Conservation (phyloP, 2,888 invertebrate genomes). For the Agonopterix subpropinquella region DNA sequence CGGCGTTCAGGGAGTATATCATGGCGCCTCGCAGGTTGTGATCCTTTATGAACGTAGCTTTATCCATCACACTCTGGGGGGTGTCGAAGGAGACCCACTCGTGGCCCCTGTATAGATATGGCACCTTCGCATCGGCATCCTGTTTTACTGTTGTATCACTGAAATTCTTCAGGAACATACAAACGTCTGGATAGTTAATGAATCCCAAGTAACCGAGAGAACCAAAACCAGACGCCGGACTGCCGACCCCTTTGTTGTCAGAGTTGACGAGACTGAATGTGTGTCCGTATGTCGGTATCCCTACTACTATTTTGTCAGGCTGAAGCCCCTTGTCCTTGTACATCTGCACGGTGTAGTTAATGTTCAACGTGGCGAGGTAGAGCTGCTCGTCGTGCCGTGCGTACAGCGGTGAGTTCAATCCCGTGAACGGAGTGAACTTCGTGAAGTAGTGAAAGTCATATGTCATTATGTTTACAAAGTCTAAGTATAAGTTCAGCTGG, state of each 20-base stretch:
- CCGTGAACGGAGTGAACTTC: constrained; percentile 86
- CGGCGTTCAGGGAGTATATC: constrained; percentile 88
- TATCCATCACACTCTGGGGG: constrained; percentile 80
- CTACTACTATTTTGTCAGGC: constrained; percentile 85
- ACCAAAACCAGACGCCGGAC: constrained; percentile 83
- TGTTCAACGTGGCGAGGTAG: constrained; percentile 83
- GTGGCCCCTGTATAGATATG: constrained; percentile 80
- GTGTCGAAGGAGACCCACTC: constrained; percentile 93
- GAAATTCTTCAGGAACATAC: constrained; percentile 74
- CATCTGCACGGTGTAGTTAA: constrained; percentile 87
- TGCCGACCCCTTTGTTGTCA: constrained; percentile 79
- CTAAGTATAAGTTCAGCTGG: constrained; percentile 86
- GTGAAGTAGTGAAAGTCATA: constrained; percentile 92
- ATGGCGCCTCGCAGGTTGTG: constrained; percentile 86
- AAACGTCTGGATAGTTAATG: constrained; percentile 81
- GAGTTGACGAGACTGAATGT: constrained; percentile 82
- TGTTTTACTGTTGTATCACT: constrained; percentile 68
- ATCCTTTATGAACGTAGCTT: constrained; percentile 79
- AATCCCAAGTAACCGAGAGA: constrained; percentile 82
- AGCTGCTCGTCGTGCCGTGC: constrained; percentile 75
- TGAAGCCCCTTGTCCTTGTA: constrained; percentile 87
- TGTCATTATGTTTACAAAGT: constrained; percentile 93
- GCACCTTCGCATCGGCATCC: constrained; percentile 83
- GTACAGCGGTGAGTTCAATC: constrained; percentile 89
- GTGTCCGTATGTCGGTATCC: constrained; percentile 92